Base-by-base conservation (phyloP, 2,888 invertebrate species). In the Sipha maydis region DNA sequence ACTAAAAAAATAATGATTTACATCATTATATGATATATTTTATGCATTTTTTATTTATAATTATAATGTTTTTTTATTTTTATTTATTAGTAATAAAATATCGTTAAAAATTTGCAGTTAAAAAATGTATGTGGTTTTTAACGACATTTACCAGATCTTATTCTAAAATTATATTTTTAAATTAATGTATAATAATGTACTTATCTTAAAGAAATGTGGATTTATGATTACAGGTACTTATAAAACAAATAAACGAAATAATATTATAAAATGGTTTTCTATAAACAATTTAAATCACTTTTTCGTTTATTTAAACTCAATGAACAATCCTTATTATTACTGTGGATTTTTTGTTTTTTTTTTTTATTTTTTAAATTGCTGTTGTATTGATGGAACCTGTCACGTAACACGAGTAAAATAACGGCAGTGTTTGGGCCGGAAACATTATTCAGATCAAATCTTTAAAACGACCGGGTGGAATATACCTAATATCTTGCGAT, bases 381-480 rank as follows among this genome's bases (percentile, higher is more conserved):
- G 21, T 61, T 25, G 25, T 21, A 61, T 48, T 48, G 14, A 48
- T 61, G 25, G 19, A 61, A 61, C 61, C 61, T 25, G 61, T 61
- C 7, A 25, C 7, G 61, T 7, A 25, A 61, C 61, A 61, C 5
- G 61, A 61, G 61, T 8, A 28, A 25, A 25, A n/a, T 28, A 28
- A 69, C 69, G 69, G 80, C 38, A 80, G 61, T 61, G 14, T 38
- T 80, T n/a, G 31, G 80, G 38, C 34, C n/a, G 61, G 61, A 17
- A 38, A 80, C 38, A n/a, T n/a, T 17, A 25, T 61, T 61, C 21
- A 25, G 61, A 61, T 28, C n/a, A 28, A 69, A 25, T n/a, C 11
- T 2, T 3, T 5, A 69, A 28, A 69, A 69, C 28, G n/a, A 28
- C n/a, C 69, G 3, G n/a, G n/a, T n/a, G 38, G 80, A 80, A 61